Evolutionary conservation across 2,797 vertebrate species (phyloP).

Genomic region (Chloroceryle amazona): DNA sequence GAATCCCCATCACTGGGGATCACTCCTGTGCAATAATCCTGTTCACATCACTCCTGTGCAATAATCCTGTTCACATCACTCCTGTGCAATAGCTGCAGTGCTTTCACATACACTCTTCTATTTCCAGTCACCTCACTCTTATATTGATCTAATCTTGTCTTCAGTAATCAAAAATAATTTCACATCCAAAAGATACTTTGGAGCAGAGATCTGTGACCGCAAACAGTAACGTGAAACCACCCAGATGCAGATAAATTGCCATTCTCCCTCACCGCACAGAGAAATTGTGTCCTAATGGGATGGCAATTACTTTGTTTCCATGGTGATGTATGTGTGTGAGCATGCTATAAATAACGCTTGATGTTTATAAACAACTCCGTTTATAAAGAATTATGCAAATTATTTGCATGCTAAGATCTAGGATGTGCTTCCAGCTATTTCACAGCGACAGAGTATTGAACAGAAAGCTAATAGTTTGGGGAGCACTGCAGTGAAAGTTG

Average conservation of each 20-base stretch:
- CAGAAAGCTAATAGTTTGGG: not conserved
- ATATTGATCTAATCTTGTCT: not conserved
- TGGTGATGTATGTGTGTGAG: not conserved
- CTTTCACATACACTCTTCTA: not conserved
- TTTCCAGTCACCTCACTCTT: not conserved
- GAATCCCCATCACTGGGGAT: not conserved
- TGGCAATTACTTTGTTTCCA: conserved; percentile 55
- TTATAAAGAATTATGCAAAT: not conserved
- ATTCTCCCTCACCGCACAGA: not conserved
- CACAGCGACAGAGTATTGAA: not conserved
- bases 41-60: not conserved
- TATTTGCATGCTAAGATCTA: conserved; percentile 4
- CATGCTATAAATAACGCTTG: not conserved
- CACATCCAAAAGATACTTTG: not conserved
- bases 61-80: not conserved
- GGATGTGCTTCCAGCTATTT: not conserved
- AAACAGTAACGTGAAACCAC: not conserved
- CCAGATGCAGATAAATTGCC: conserved; percentile 35
- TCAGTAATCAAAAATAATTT: conserved; percentile 13
- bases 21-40: not conserved
- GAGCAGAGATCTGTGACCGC: not conserved
- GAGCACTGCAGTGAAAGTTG: not conserved
- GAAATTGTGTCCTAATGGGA: conserved; percentile 16
- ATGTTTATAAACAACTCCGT: conserved; percentile 39
- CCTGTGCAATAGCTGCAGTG: not conserved